Conservation (phyloP, 2,797 vertebrate species). For the Leuciscus waleckii region DNA sequence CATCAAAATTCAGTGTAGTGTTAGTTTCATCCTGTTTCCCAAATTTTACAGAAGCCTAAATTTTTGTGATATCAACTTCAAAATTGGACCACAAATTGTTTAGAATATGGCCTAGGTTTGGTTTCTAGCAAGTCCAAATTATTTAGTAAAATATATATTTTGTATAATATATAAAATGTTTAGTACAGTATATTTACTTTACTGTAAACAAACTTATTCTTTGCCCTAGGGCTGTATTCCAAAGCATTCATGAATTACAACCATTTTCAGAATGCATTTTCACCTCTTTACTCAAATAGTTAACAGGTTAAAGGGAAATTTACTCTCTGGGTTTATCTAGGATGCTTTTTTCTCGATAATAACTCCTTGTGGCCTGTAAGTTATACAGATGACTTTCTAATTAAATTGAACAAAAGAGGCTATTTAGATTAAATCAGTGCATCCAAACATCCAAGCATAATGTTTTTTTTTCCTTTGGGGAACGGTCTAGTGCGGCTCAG, state of each 20-base stretch:
- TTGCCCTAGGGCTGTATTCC: not conserved
- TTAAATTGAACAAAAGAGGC: slow-evolving; percentile 4
- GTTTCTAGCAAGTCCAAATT: not conserved
- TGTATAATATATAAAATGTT: not conserved
- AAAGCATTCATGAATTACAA: not conserved
- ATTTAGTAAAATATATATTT: not conserved
- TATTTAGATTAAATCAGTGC: slow-evolving; percentile 27
- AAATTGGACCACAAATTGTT: no score
- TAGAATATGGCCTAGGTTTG: not conserved
- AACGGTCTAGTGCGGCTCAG: not conserved
- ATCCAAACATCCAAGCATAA: slow-evolving; percentile 4
- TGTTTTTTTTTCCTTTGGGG: not conserved
- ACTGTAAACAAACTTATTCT: not conserved
- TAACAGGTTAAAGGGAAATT: not conserved
- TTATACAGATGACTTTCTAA: not conserved
- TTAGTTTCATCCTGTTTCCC: no score
- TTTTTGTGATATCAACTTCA: not conserved
- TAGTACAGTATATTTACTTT: not conserved
- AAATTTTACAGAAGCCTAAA: not conserved
- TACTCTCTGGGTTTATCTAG: not conserved
- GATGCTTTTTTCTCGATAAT: not conserved
- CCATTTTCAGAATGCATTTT: not conserved
- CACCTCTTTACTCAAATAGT: not conserved
- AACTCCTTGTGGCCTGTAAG: not conserved
- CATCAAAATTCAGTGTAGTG: no score